These are phyloP conservation scores for Scaptomyza tumidula DNA, from an alignment of 2,888 invertebrate genomes.

Conservation along the genomic window DNA sequence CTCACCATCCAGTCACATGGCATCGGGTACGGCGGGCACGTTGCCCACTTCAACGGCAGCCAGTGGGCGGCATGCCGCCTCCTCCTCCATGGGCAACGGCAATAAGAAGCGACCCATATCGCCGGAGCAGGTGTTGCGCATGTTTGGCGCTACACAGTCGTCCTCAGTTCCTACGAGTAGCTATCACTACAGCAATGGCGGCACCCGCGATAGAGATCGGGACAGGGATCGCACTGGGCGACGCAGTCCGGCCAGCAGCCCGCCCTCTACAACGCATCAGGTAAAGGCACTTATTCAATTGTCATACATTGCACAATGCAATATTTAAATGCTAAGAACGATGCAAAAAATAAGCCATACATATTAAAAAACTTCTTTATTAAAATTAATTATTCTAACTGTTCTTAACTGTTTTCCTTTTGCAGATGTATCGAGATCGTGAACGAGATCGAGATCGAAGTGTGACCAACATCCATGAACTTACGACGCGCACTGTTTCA, in stretches of 20 bases:
- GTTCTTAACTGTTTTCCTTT: not conserved
- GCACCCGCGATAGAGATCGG: conserved; percentile 82
- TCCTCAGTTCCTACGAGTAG: conserved; percentile 85
- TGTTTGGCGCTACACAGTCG: conserved; percentile 87
- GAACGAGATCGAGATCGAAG: conserved; percentile 86
- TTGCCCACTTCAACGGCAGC: conserved; percentile 84
- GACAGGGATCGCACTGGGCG: conserved; percentile 79
- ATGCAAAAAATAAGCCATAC: too few species aligned
- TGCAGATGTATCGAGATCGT: conserved; percentile 86
- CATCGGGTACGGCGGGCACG: conserved; percentile 84
- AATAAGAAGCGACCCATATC: conserved; percentile 91
- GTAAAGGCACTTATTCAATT: conserved; percentile 73
- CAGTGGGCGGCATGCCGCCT: conserved; percentile 84
- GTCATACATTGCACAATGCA: too few species aligned
- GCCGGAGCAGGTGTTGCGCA: conserved; percentile 91
- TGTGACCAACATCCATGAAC: conserved; percentile 89
- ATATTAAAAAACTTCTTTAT: too few species aligned
- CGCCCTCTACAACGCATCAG: conserved; percentile 92
- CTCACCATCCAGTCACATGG: conserved; percentile 86
- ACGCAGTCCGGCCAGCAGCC: conserved; percentile 90
- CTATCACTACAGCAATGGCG: conserved; percentile 85
- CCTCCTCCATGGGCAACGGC: conserved; percentile 71
- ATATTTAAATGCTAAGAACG: too few species aligned
- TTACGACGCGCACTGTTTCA: conserved; percentile 92
- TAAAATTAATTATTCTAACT: too few species aligned